phyloP scores from a whole-genome alignment of 2,797 vertebrate species.

The Poliocrania exsul region DNA sequence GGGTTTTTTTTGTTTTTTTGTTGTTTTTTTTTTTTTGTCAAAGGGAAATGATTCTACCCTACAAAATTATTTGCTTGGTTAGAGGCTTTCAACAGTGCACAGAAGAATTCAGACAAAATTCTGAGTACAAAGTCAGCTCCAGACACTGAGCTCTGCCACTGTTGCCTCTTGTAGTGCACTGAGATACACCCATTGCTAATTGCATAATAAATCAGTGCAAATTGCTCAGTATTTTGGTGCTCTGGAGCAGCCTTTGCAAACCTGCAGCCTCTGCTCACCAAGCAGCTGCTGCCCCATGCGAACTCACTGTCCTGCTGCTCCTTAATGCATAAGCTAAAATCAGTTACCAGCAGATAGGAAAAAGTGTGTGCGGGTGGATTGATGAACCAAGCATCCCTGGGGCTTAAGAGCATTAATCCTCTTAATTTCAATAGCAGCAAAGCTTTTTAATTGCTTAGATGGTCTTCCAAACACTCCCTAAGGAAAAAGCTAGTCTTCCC shows the following conservation, averaged over 20 bases:
- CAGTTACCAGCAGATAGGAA: not conserved
- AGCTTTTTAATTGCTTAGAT: conserved; percentile 9
- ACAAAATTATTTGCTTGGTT: not conserved
- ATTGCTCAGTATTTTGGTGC: not conserved
- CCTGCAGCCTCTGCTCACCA: not conserved
- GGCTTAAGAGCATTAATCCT: conserved; percentile 3
- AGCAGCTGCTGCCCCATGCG: not conserved
- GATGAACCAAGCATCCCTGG: not conserved
- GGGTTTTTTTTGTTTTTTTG: not conserved
- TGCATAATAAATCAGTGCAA: conserved; percentile 28
- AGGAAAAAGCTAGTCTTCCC: not conserved
- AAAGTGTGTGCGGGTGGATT: not conserved
- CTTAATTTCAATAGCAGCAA: not conserved
- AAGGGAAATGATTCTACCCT: not conserved
- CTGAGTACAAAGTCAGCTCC: not conserved
- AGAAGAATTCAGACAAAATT: not conserved
- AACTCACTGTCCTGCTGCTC: not conserved
- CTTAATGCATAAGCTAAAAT: not conserved
- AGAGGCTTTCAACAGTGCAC: not conserved
- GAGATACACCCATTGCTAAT: not conserved
- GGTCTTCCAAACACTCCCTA: not conserved
- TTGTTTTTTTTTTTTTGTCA: not conserved
- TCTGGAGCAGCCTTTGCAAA: not conserved
- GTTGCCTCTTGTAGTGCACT: not conserved
- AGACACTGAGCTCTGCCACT: not conserved